phyloP scores from a whole-genome alignment of 2,797 vertebrate genomes.

The Girardinus metallicus region DNA sequence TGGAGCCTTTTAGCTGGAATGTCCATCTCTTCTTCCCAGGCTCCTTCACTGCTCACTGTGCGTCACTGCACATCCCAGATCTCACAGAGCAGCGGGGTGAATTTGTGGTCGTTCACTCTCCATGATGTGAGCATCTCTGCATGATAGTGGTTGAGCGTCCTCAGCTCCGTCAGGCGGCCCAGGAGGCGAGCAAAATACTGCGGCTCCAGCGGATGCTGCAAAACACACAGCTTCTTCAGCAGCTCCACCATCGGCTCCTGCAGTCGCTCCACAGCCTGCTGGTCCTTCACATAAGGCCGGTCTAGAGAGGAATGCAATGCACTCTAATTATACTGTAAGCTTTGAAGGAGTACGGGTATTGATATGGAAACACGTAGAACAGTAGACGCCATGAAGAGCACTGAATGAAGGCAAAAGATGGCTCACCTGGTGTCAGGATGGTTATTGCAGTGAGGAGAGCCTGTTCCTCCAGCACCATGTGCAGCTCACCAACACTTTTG shows the following conservation, averaged over 20 bases:
- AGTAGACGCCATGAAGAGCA: neutral
- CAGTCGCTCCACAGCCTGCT: conserved; percentile 90
- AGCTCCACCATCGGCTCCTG: conserved; percentile 92
- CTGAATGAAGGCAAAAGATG: neutral
- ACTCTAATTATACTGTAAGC: neutral
- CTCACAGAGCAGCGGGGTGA: conserved; percentile 97
- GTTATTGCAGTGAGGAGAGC: conserved; percentile 94
- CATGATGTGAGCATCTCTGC: conserved; percentile 96
- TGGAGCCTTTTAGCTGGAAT: conserved; percentile 21
- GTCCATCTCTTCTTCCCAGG: conserved; percentile 20
- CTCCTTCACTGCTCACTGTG: neutral
- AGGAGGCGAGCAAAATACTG: conserved; percentile 97
- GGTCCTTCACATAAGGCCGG: conserved; percentile 91
- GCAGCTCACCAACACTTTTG: conserved; percentile 92
- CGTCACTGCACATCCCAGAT: conserved; percentile 98
- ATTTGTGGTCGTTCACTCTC: conserved; percentile 94
- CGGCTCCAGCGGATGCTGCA: conserved; percentile 89
- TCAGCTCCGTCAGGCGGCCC: conserved; percentile 92
- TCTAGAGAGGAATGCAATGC: conserved; percentile 74
- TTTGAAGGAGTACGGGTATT: neutral
- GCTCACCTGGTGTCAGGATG: conserved; percentile 84
- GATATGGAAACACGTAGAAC: neutral
- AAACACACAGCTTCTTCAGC: conserved; percentile 89
- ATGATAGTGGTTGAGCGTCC: conserved; percentile 96
- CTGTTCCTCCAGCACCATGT: conserved; percentile 94